Evolutionary conservation across 2,797 vertebrate species (phyloP).

Genomic region (Myotis vivesi): DNA sequence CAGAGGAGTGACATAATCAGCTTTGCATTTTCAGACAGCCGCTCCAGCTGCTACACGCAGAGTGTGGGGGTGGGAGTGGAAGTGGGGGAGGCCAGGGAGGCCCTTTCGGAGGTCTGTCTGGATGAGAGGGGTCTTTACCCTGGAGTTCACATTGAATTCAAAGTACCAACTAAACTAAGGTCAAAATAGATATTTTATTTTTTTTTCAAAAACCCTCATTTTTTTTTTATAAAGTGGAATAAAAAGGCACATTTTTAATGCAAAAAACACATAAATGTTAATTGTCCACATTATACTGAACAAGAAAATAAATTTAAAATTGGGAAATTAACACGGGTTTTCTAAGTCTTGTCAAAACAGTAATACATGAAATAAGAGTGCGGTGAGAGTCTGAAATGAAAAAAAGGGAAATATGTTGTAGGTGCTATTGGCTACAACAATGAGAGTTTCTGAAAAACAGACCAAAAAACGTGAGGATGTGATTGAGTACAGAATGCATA

Average conservation of each 20-base stretch:
- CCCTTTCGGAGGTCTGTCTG: neutral
- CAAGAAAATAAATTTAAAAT: neutral
- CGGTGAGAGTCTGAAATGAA: neutral
- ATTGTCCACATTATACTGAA: neutral
- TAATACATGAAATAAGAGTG: neutral
- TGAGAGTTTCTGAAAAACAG: neutral
- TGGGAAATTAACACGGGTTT: neutral
- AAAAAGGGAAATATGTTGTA: neutral
- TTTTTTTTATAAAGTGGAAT: neutral
- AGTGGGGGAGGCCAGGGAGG: neutral
- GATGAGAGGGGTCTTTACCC: neutral
- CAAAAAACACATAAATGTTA: neutral
- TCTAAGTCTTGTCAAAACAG: neutral
- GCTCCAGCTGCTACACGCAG: conserved; percentile 1
- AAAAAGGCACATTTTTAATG: neutral
- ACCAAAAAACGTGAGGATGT: neutral
- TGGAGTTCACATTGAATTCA: neutral
- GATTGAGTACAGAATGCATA: neutral
- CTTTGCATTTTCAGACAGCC: conserved; percentile 40
- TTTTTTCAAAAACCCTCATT: neutral
- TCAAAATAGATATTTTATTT: neutral
- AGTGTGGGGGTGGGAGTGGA: neutral
- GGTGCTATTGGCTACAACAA: neutral
- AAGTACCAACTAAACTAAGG: neutral
- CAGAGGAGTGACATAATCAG: conserved; percentile 27